These are phyloP conservation scores for Thalassoma bifasciatum DNA, from an alignment of 2,113 vertebrate species.

Conservation along the genomic window DNA sequence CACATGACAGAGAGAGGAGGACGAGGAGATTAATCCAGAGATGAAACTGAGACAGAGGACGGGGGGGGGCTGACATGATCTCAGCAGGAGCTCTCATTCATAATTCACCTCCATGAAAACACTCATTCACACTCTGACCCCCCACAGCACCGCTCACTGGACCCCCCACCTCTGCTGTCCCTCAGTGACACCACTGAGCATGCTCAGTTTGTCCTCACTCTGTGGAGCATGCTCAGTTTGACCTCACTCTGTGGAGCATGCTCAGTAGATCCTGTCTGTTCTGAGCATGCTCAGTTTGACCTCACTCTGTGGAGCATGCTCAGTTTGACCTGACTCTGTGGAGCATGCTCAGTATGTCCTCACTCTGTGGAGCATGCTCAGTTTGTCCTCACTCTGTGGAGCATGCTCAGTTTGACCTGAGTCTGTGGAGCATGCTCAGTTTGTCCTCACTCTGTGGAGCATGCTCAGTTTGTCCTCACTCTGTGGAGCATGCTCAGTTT, in stretches of 20 bases:
- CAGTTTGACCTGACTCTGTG: too few species aligned
- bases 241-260: slow-evolving; percentile 54
- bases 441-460: slow-evolving; percentile 48
- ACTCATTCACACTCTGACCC: slow-evolving; percentile 83
- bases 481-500: too few species aligned
- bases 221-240: slow-evolving; percentile 53
- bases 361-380: slow-evolving; percentile 57
- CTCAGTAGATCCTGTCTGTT: too few species aligned
- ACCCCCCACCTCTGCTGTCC: slow-evolving; percentile 68
- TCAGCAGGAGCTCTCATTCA: slow-evolving; percentile 81
- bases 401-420: too few species aligned
- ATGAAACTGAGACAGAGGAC: slow-evolving; percentile 38
- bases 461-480: slow-evolving; percentile 55
- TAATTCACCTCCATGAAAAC: slow-evolving; percentile 81
- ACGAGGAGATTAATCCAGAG: slow-evolving; percentile 61
- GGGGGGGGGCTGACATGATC: slow-evolving; percentile 63
- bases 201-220: slow-evolving; percentile 54
- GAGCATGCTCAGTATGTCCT: slow-evolving; percentile 53
- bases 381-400: slow-evolving; percentile 50
- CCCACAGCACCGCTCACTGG: slow-evolving; percentile 78
- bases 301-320: slow-evolving; percentile 54
- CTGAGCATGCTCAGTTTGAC: slow-evolving; percentile 57
- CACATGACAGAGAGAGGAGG: slow-evolving; percentile 60
- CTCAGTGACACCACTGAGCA: slow-evolving; percentile 72
- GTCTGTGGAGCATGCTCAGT: slow-evolving; percentile 59